Conservation (phyloP, 2,888 invertebrate species). For the Drosophila macrospina region DNA sequence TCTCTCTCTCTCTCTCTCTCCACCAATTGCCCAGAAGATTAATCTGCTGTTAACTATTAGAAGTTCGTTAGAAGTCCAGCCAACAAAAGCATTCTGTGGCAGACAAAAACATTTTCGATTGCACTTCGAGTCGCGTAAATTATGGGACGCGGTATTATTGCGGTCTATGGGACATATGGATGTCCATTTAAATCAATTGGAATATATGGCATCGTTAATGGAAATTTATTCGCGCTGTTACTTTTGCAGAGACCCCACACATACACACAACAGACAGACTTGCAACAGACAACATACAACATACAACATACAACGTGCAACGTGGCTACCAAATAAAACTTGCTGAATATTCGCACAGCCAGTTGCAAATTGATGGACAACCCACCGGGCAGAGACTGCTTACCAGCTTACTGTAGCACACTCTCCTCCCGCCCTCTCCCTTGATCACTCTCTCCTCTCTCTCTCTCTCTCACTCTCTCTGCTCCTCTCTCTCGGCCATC, state of each 20-base stretch:
- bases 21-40: slow-evolving; percentile 57
- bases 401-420: slow-evolving; percentile 21
- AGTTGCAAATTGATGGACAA: slow-evolving; percentile 80
- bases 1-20: not conserved
- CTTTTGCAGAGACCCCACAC: slow-evolving; percentile 48
- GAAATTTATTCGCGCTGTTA: slow-evolving; percentile 80
- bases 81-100: not conserved
- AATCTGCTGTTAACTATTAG: slow-evolving; percentile 74
- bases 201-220: slow-evolving; percentile 81
- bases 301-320: slow-evolving; percentile 23
- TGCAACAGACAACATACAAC: slow-evolving; percentile 26
- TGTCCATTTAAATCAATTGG: slow-evolving; percentile 83
- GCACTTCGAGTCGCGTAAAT: slow-evolving; percentile 60
- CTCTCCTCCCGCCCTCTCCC: not conserved
- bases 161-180: slow-evolving; percentile 68
- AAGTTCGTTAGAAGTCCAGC: slow-evolving; percentile 63
- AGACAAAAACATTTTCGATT: slow-evolving; percentile 1
- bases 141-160: slow-evolving; percentile 68
- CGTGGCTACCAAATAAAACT: slow-evolving; percentile 73
- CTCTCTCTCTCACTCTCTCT: not conserved
- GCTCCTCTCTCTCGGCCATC: too few species aligned
- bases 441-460: too few species aligned
- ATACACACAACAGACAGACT: slow-evolving; percentile 17
- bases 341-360: slow-evolving; percentile 74
- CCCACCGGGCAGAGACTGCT: slow-evolving; percentile 61